Evolutionary conservation across 1,140 invertebrate species (phyloP), one percentile per base, ranked within the genome.

Genomic region (Archivesica marissinica): DNA sequence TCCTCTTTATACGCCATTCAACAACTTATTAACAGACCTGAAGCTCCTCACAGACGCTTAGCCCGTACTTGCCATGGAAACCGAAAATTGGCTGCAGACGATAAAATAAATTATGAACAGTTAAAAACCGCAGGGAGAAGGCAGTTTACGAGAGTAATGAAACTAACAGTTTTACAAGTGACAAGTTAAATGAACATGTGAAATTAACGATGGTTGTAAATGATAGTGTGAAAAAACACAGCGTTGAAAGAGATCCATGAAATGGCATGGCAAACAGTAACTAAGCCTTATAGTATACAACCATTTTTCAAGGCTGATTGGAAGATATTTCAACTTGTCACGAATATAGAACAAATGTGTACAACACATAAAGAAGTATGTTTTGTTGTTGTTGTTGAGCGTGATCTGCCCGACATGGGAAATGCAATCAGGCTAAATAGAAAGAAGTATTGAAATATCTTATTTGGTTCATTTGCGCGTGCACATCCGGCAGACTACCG

Each of bases 161-260:
- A 83, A 83, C 44, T 74, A 83, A 83, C 80, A 83, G 80, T 83
- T 83, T 83, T 83, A 47, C 68, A 75, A 83, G 80, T 83, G 80
- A 83, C 80, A 83, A 83, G 80, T 83, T 75, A 61, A 83, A 83
- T 83, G 80, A 83, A 83, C 80, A 83, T 83, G 80, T 75, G 70
- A 75, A 83, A 83, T 83, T 83, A 83, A 74, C 56, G 80, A 75
- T 23, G 68, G n/a, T n/a, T n/a, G 44, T 61, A 64, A 83, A 54
- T 75, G 68, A 83, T 61, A 83, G 68, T 39, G 56, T 44, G 68
- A 72, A 75, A 75, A 83, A 74, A 72, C n/a, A 64, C 33, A 44
- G 79, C 56, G 79, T 72, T 81, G 79, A 81, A 81, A 81, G 79
- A 80, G 28, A 7, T 39, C 50, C 38, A 25, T 17, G 20, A 72